Evolutionary conservation across 2,888 invertebrate genomes (phyloP).

Genomic region (Drosophila subquinaria): DNA sequence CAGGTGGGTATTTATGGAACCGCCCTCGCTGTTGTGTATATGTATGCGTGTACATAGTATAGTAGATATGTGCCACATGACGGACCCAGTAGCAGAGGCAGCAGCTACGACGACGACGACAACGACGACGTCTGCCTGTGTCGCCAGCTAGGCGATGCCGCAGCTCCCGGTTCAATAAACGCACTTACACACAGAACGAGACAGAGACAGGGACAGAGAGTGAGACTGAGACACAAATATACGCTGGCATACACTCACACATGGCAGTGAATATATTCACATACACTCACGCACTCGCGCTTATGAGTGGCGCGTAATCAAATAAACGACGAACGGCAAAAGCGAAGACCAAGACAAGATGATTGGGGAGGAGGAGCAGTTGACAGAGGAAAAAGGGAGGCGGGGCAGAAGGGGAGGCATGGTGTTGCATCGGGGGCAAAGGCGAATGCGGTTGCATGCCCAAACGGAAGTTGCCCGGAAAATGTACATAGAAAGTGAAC

Average conservation of each 20-base stretch:
- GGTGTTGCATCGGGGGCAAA: constrained; percentile 44
- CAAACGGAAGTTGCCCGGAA: constrained; percentile 80
- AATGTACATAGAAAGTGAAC: constrained; percentile 77
- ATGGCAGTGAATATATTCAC: constrained; percentile 51
- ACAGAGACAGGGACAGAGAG: constrained; percentile 11
- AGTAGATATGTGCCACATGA: constrained; percentile 53
- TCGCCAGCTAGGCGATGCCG: constrained; percentile 72
- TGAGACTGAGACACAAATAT: constrained; percentile 13
- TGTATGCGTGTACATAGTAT: constrained; percentile 32
- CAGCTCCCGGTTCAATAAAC: constrained; percentile 71
- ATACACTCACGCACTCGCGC: constrained; percentile 74
- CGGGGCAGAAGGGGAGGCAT: constrained; percentile 12
- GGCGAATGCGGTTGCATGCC: constrained; percentile 71
- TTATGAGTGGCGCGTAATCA: constrained; percentile 75
- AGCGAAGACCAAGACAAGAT: constrained; percentile 42
- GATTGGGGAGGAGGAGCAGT: constrained; percentile 20
- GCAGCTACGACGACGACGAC: constrained; percentile 17
- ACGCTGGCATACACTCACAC: constrained; percentile 23
- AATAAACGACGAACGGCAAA: constrained; percentile 63
- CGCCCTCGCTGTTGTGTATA: constrained; percentile 40
- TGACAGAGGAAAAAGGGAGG: constrained; percentile 12
- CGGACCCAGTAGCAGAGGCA: constrained; percentile 37
- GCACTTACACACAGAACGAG: constrained; percentile 44
- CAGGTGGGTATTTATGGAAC: constrained; percentile 38
- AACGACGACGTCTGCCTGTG: constrained; percentile 59